These are phyloP conservation scores for Arctocebus calabarensis DNA, from an alignment of 2,797 vertebrate species.

Conservation along the genomic window DNA sequence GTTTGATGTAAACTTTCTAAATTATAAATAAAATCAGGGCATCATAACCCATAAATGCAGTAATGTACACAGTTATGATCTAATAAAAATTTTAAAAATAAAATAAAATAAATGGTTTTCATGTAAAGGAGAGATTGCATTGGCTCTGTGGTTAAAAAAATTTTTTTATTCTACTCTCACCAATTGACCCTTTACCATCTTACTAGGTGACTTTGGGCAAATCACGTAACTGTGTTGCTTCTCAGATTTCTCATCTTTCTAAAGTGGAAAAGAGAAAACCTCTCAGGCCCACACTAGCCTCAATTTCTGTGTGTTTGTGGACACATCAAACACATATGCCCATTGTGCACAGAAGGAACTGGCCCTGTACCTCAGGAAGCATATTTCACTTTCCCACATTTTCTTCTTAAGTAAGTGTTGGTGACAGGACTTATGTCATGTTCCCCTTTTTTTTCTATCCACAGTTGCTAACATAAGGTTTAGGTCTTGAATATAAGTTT, in stretches of 20 bases:
- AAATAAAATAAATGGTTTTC: not conserved
- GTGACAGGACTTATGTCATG: not conserved
- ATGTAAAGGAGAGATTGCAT: not conserved
- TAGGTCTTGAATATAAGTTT: not conserved
- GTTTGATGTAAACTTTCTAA: too few species aligned
- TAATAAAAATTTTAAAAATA: too few species aligned
- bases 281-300: not conserved
- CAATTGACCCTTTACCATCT: not conserved
- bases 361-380: not conserved
- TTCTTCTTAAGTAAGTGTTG: not conserved
- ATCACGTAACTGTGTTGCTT: not conserved
- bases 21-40: too few species aligned
- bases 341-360: not conserved
- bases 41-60: too few species aligned
- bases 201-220: not conserved
- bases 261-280: not conserved
- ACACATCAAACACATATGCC: too few species aligned
- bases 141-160: not conserved
- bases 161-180: not conserved
- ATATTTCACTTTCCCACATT: not conserved
- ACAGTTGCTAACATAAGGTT: not conserved
- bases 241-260: conserved; percentile 24
- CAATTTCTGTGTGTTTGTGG: not conserved
- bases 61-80: too few species aligned
- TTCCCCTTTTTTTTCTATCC: not conserved